Evolutionary conservation across 2,113 vertebrate species (phyloP), one percentile per base, ranked within the genome.

Genomic region (Dasypus novemcinctus): DNA sequence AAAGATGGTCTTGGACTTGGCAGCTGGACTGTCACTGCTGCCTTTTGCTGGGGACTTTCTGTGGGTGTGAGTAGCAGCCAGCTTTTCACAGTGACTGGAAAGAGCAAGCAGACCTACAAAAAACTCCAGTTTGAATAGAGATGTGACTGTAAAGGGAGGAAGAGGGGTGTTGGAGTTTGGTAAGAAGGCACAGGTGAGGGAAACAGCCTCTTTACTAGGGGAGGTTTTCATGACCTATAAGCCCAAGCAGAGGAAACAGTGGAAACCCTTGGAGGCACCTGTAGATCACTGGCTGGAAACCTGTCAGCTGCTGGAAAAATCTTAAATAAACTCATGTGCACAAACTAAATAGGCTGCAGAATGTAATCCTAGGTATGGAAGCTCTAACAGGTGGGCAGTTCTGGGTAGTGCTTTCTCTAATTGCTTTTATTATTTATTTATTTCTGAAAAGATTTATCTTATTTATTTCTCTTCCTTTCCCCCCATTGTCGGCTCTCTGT

Each of bases 281-380:
- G 54, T 93, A 61, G 41, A 52, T 84, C 66, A 52, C 49, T 3
- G 61, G 59, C 80, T 95, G 33, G 71, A 79, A 75, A 96, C 64
- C 87, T 91, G 59, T 75, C 80, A 95, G 57, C 69, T 80, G 12
- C 49, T 96, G 38, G 61, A 78, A 93, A 86, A 83, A 87, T 72
- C 69, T 94, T 95, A 74, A 86, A 81, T 72, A 92, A 90, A 93
- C 20, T 81, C n/a, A 57, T 57, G 54, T 15, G 17, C 33, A 74
- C 68, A 68, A 95, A 94, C 88, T 84, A 76, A 91, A 94, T 6
- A 94, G 91, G 49, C 27, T 59, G 23, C n/a, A 64, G 27, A 49
- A 89, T 2, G 2, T 49, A 43, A 43, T 66, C 81, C 71, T 29
- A 92, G 66, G 63, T 72, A 61, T 76, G 46, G 66, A 25, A 31